These are phyloP conservation scores for Artibeus jamaicensis DNA, from an alignment of 2,797 vertebrate genomes.

Conservation along the genomic window DNA sequence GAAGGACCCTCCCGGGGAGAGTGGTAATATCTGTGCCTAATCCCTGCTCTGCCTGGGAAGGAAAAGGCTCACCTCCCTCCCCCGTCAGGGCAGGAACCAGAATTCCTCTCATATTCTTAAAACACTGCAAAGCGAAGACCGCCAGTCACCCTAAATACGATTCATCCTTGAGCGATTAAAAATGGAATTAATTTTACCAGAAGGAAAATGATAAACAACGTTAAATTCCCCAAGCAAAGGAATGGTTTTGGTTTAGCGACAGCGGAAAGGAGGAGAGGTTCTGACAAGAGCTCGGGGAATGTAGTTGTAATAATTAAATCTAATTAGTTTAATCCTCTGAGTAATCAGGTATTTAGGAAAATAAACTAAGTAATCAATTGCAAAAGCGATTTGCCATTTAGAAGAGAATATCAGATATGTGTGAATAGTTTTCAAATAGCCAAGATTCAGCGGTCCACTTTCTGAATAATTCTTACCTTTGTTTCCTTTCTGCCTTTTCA, in stretches of 20 bases:
- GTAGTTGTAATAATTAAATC: neutral
- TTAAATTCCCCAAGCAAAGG: neutral
- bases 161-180: constrained; percentile 27
- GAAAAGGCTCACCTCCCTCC: constrained; percentile 19
- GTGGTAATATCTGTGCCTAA: constrained; percentile 62
- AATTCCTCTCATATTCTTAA: constrained; percentile 51
- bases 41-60: constrained; percentile 20
- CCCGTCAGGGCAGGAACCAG: constrained; percentile 48
- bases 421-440: neutral
- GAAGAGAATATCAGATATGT: neutral
- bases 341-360: constrained; percentile 57
- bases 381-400: constrained; percentile 45
- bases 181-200: constrained; percentile 35
- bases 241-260: neutral
- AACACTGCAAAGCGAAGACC: neutral
- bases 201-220: neutral
- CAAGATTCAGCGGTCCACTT: neutral
- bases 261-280: neutral
- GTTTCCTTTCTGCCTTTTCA: neutral
- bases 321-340: constrained; percentile 55
- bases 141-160: neutral
- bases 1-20: constrained; percentile 71
- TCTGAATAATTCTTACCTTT: neutral
- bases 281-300: neutral
- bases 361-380: constrained; percentile 53